A percentile compares a stretch with the other conserved stretches of the same genome.
Conservation (phyloP, 2,113 vertebrate species). For the Sinocyclocheilus rhinocerous region DNA sequence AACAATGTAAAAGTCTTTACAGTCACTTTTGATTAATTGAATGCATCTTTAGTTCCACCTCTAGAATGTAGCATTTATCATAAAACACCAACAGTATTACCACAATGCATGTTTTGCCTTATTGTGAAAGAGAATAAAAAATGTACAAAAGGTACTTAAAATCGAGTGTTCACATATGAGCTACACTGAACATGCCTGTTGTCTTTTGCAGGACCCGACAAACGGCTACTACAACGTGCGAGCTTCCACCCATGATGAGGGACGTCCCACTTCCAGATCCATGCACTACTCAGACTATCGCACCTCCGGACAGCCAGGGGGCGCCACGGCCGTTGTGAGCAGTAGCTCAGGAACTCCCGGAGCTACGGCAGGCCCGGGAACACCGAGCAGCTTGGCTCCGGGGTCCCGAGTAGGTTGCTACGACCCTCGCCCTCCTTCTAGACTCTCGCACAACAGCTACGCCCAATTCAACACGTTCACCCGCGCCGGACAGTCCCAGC, state of each 20-base stretch:
- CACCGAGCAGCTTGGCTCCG: slow-evolving; percentile 70
- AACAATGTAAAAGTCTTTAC: no score
- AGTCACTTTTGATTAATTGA: no score
- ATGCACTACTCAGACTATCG: slow-evolving; percentile 92
- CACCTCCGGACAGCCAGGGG: slow-evolving; percentile 73
- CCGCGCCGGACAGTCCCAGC: slow-evolving; percentile 73
- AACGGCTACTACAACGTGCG: slow-evolving; percentile 97
- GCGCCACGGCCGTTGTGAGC: slow-evolving; percentile 74
- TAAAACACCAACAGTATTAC: no score
- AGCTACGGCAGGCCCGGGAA: slow-evolving; percentile 74
- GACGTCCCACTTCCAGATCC: slow-evolving; percentile 84
- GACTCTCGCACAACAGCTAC: slow-evolving; percentile 92
- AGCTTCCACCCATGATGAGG: slow-evolving; percentile 87
- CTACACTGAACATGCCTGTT: background rate
- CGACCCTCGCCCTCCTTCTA: slow-evolving; percentile 86
- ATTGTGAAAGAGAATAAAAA: no score
- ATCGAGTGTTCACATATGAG: background rate
- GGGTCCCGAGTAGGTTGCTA: slow-evolving; percentile 81
- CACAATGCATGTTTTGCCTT: no score
- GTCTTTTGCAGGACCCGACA: slow-evolving; percentile 86
- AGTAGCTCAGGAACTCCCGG: slow-evolving; percentile 72
- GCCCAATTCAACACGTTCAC: slow-evolving; percentile 92
- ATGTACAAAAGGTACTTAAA: no score
- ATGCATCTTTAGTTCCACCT: no score
- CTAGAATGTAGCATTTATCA: no score